phyloP scores from a whole-genome alignment of 2,888 invertebrate genomes.

The Trissonchulus latispiculum region DNA sequence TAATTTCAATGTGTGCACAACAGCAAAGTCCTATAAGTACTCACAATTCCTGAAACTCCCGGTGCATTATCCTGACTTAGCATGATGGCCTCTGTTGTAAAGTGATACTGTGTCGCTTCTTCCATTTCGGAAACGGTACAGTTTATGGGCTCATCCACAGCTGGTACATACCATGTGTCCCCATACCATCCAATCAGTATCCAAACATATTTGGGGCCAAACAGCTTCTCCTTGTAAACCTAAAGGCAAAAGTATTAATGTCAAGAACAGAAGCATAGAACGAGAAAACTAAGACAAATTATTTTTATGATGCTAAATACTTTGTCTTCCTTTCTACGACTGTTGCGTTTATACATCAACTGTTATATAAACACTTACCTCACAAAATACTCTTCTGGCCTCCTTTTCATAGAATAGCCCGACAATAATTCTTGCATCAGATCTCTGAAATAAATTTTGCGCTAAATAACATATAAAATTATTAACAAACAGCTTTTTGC shows the following conservation, averaged over 20 bases:
- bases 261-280: too few relatives aligned
- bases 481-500: background rate
- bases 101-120: constrained; percentile 85
- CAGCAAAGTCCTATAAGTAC: too few relatives aligned
- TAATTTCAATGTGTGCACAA: too few relatives aligned
- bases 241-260: constrained; percentile 34
- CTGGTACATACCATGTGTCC: constrained; percentile 93
- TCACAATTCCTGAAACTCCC: constrained; percentile 82
- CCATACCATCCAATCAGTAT: constrained; percentile 99
- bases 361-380: constrained; percentile 58
- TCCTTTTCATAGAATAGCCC: constrained; percentile 97
- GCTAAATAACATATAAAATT: constrained; percentile 21
- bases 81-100: constrained; percentile 97
- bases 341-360: too few relatives aligned
- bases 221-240: constrained; percentile 75
- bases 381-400: constrained; percentile 87
- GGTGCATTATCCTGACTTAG: constrained; percentile 84
- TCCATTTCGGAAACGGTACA: constrained; percentile 89
- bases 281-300: too few relatives aligned
- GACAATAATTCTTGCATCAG: constrained; percentile 94
- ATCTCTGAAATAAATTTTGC: constrained; percentile 56
- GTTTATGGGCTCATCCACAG: constrained; percentile 64
- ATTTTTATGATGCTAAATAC: too few relatives aligned
- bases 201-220: constrained; percentile 94
- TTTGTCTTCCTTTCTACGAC: too few relatives aligned